Evolutionary conservation across 2,797 vertebrate species (phyloP).

Genomic region (Choloepus didactylus): DNA sequence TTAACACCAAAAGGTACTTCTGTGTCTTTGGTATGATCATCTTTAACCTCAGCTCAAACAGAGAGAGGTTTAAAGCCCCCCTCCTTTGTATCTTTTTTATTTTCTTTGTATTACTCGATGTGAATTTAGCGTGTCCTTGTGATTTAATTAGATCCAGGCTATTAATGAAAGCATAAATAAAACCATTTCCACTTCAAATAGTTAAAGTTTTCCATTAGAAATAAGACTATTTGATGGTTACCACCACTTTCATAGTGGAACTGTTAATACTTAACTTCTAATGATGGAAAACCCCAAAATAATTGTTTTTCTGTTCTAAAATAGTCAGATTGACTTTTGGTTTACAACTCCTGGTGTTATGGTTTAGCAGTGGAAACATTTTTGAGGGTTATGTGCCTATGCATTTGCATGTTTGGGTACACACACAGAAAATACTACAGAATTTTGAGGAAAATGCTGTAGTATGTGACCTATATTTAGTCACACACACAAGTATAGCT

Average conservation of each 20-base stretch:
- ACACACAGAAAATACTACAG: not conserved
- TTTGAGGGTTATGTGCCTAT: not conserved
- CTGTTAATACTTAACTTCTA: not conserved
- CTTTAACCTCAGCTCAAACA: not conserved
- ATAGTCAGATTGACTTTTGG: not conserved
- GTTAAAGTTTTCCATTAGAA: not conserved
- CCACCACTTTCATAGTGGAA: not conserved
- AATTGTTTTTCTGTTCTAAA: slow-evolving; percentile 33
- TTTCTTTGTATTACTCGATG: not conserved
- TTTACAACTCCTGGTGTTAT: not conserved
- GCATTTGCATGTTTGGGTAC: not conserved
- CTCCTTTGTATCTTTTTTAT: too few relatives aligned
- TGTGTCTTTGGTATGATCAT: not conserved
- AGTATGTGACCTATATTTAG: not conserved
- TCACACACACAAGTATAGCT: not conserved
- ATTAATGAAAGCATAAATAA: not conserved
- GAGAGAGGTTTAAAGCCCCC: not conserved
- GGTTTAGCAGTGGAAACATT: not conserved
- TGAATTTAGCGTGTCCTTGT: not conserved
- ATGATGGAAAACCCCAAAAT: not conserved
- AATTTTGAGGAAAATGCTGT: not conserved
- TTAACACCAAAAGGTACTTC: not conserved
- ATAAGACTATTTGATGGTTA: not conserved
- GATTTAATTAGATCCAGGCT: not conserved
- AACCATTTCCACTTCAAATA: not conserved